Percentiles rank a stretch among this genome's conserved stretches.
Evolutionary conservation across 2,888 invertebrate species (phyloP).

Genomic region (Clitarchus hookeri): DNA sequence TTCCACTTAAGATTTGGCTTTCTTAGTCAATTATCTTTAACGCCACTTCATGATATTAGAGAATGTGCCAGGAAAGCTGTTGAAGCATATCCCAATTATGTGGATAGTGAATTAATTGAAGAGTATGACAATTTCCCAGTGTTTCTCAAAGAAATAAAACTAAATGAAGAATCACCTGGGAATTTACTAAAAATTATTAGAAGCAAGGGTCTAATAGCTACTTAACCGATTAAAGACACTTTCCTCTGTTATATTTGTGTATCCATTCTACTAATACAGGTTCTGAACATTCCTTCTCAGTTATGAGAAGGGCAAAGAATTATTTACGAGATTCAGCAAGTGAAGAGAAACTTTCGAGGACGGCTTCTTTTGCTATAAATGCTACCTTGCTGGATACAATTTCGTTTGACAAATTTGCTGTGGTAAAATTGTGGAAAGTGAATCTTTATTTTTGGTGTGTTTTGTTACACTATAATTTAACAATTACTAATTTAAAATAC

Average conservation of each 20-base stretch:
- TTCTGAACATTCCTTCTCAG: too few relatives aligned
- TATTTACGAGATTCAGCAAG: too few relatives aligned
- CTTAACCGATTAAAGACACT: background rate
- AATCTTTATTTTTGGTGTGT: too few relatives aligned
- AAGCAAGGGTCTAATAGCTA: background rate
- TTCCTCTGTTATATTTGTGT: background rate
- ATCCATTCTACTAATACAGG: background rate
- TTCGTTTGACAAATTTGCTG: constrained; percentile 10
- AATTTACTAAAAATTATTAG: constrained; percentile 10
- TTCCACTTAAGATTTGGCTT: constrained; percentile 17
- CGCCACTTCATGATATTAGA: background rate
- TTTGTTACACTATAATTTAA: too few relatives aligned
- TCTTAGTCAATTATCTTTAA: constrained; percentile 21
- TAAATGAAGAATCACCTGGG: background rate
- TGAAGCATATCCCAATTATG: constrained; percentile 8
- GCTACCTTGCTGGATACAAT: background rate
- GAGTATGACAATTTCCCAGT: background rate
- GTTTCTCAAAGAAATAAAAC: background rate
- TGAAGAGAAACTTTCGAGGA: too few relatives aligned
- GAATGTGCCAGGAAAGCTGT: constrained; percentile 4
- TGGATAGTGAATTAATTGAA: constrained; percentile 10
- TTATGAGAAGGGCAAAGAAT: too few relatives aligned
- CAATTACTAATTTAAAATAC: too few relatives aligned
- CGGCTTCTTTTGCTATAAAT: too few relatives aligned
- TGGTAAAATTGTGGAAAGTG: constrained; percentile 4